Evolutionary conservation across 2,797 vertebrate genomes (phyloP).

Genomic region (Pseudotriccus pelzelni): DNA sequence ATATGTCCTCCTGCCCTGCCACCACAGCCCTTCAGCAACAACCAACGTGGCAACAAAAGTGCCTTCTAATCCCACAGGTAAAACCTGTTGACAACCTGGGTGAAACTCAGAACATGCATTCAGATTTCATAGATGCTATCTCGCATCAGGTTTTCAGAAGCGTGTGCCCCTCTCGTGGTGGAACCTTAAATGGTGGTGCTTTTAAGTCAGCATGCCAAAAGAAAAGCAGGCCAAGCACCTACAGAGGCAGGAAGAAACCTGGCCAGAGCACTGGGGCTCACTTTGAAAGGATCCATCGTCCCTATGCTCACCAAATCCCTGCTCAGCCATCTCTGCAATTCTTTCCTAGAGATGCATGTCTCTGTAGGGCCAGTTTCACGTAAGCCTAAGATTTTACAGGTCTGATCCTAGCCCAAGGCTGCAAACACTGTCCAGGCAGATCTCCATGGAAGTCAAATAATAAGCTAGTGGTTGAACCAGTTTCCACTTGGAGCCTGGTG

Average conservation of each 20-base stretch:
- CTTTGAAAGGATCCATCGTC: neutral
- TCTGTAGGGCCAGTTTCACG: neutral
- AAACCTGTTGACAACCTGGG: neutral
- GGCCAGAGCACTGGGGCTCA: neutral
- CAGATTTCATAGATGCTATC: neutral
- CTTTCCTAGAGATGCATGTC: neutral
- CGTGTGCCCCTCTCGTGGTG: neutral
- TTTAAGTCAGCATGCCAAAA: neutral
- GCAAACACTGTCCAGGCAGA: conserved; percentile 17
- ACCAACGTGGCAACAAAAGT: neutral
- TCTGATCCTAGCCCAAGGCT: conserved; percentile 1
- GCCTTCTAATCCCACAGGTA: neutral
- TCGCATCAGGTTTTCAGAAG: neutral
- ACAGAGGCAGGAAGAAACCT: neutral
- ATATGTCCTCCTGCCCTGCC: neutral
- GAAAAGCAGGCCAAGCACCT: neutral
- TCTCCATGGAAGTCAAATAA: neutral
- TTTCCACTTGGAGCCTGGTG: neutral
- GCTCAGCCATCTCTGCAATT: neutral
- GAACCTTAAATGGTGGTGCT: neutral
- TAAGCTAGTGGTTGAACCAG: neutral
- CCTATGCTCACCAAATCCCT: neutral
- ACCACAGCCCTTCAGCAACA: neutral
- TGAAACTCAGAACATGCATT: neutral
- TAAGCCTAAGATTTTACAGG: neutral